phyloP scores from a whole-genome alignment of 2,113 vertebrate genomes.

The Eolophus roseicapilla region DNA sequence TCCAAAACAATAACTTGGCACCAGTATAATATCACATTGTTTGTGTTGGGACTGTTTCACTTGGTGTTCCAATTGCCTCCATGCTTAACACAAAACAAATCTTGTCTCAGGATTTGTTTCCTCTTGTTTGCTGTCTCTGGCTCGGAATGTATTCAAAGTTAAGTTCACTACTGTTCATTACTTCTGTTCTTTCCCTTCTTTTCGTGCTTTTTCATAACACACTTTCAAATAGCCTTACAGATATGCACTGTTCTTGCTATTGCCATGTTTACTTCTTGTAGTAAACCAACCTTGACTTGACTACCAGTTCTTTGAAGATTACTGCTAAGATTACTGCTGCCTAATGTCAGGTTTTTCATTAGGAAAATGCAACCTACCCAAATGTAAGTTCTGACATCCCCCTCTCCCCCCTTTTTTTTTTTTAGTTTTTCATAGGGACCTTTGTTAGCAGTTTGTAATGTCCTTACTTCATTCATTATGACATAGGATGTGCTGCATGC shows the following conservation, averaged over 20 bases:
- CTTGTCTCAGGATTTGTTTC: slow-evolving; percentile 54
- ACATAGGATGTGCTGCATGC: neutral
- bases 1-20: slow-evolving; percentile 15
- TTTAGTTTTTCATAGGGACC: neutral
- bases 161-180: slow-evolving; percentile 33
- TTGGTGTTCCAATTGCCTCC: neutral
- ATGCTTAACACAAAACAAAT: slow-evolving; percentile 45
- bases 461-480: neutral
- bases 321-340: neutral
- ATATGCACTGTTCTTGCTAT: neutral
- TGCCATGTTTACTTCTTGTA: neutral
- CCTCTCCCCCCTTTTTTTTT: fast-evolving
- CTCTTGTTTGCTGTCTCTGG: slow-evolving; percentile 36
- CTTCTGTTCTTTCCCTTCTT: slow-evolving; percentile 44
- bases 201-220: slow-evolving; percentile 11
- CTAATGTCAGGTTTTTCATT: neutral
- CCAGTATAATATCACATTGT: neutral
- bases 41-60: slow-evolving; percentile 27
- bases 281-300: neutral
- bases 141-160: slow-evolving; percentile 26
- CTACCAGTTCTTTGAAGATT: neutral
- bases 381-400: neutral
- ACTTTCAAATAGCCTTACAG: neutral
- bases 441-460: neutral
- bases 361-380: neutral